A percentile compares a stretch with the other conserved stretches of the same genome.
Evolutionary conservation across 2,888 invertebrate genomes (phyloP).

Genomic region (Parnassius smintheus): DNA sequence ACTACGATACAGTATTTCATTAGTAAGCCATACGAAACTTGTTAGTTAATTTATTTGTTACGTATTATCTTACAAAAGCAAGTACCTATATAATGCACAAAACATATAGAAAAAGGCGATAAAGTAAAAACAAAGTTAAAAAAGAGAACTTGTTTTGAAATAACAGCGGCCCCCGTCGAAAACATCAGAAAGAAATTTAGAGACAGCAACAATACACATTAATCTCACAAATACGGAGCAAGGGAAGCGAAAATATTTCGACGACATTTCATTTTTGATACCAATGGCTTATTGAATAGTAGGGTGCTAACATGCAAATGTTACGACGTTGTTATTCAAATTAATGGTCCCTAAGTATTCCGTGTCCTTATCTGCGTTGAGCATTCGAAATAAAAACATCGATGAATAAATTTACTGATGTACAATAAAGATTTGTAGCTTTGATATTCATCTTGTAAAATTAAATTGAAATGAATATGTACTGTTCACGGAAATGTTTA

Average conservation of each 20-base stretch:
- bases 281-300: conserved; percentile 28
- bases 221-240: conserved; percentile 22
- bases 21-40: too few species aligned
- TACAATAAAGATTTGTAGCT: conserved; percentile 16
- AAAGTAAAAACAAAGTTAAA: too few species aligned
- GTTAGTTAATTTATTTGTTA: too few species aligned
- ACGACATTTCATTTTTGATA: conserved; percentile 29
- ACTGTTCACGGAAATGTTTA: too few species aligned
- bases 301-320: conserved; percentile 28
- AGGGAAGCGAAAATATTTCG: conserved; percentile 25
- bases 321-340: conserved; percentile 29
- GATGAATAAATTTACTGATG: conserved; percentile 24
- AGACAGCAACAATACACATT: conserved; percentile 28
- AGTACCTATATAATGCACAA: too few species aligned
- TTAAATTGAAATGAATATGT: conserved; percentile 5
- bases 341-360: conserved; percentile 26
- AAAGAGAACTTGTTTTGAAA: conserved; percentile 9
- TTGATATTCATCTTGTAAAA: conserved; percentile 1
- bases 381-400: conserved; percentile 26
- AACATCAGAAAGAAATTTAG: conserved; percentile 23
- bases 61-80: too few species aligned
- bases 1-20: too few species aligned
- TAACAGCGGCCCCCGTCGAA: conserved; percentile 21
- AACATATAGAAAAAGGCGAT: too few species aligned
- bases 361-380: conserved; percentile 24